Base-by-base conservation (phyloP, 2,888 invertebrate genomes). In the Leucozona laternaria region DNA sequence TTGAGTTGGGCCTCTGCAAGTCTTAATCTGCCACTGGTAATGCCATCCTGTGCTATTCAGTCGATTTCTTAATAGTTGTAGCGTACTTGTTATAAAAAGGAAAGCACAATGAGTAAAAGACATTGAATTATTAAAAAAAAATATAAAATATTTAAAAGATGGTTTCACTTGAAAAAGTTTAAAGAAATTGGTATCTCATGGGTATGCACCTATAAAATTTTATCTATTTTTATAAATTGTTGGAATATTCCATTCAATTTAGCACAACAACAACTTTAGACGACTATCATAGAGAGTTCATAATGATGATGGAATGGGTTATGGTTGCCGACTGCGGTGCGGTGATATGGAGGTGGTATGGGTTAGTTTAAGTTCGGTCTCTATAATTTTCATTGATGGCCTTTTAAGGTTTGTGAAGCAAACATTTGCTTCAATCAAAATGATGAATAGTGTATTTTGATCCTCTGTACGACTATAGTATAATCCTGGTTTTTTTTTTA, bases 201-300 rank as follows among this genome's bases (percentile, higher is more conserved):
- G 68, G 2, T 11, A 68, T 48, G 11, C 48, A 50, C 13, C 7
- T 31, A 37, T 34, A 10, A 68, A 6, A 8, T 28, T n/a, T n/a
- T 31, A 17, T 66, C 20, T 66, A 34, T 48, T 13, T 43, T 31
- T 1, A 48, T 20, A 66, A 66, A 66, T 28, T 66, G 45, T 66
- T 60, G 4, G 15, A 40, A 68, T 25, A 75, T 79, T 83, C 82
- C 83, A 83, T 83, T 83, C 83, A 83, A 83, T 79, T 83, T 70
- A 70, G 64, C 70, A 70, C 40, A 48, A 62, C 43, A 28, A 68
- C 20, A 55, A 55, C 45, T 45, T 48, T 64, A 22, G 22, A 62
- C 60, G 37, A 31, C 37, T 37, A 2, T 11, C n/a, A 10, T 40
- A 37, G 3, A 40, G 11, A 53, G 11, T 2, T 10, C 20, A 60